Percentiles rank a stretch among this genome's conserved stretches.
Conservation (phyloP, 2,888 invertebrate genomes). For the Troides oblongomaculatus region DNA sequence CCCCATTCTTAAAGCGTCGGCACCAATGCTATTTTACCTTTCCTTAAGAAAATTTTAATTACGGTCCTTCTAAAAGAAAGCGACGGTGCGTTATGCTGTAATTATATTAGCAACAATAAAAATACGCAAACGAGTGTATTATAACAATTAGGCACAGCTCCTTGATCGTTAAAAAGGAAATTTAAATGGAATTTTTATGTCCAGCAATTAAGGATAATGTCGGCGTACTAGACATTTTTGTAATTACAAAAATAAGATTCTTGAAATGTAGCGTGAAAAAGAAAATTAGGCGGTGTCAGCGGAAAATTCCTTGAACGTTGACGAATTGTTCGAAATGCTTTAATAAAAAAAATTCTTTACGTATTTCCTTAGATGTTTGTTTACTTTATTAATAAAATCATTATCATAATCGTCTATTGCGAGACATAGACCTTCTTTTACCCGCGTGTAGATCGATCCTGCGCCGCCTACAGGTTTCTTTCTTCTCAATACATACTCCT, state of each 20-base stretch:
- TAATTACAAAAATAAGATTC: conserved; percentile 81
- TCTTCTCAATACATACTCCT: no score
- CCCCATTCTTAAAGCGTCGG: conserved; percentile 48
- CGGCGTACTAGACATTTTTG: conserved; percentile 79
- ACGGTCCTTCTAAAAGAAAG: conserved; percentile 63
- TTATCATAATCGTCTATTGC: no score
- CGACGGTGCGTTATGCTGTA: conserved; percentile 76
- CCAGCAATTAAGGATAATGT: conserved; percentile 80
- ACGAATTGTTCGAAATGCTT: conserved; percentile 61
- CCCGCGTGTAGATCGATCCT: no score
- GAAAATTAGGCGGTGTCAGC: conserved; percentile 70
- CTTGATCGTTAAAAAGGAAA: conserved; percentile 80
- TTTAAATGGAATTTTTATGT: conserved; percentile 82
- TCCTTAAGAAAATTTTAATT: conserved; percentile 73
- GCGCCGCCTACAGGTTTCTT: no score
- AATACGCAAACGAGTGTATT: conserved; percentile 81
- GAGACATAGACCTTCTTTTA: no score
- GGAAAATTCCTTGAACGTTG: conserved; percentile 67
- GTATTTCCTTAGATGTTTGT: conserved; percentile 24
- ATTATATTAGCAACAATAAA: conserved; percentile 79
- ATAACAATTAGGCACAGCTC: conserved; percentile 80
- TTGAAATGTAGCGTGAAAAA: conserved; percentile 80
- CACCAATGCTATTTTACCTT: conserved; percentile 66
- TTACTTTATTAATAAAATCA: background rate
- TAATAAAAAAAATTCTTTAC: conserved; percentile 47